Conservation (phyloP, 2,113 vertebrate species). For the Pycnonotus jocosus region DNA sequence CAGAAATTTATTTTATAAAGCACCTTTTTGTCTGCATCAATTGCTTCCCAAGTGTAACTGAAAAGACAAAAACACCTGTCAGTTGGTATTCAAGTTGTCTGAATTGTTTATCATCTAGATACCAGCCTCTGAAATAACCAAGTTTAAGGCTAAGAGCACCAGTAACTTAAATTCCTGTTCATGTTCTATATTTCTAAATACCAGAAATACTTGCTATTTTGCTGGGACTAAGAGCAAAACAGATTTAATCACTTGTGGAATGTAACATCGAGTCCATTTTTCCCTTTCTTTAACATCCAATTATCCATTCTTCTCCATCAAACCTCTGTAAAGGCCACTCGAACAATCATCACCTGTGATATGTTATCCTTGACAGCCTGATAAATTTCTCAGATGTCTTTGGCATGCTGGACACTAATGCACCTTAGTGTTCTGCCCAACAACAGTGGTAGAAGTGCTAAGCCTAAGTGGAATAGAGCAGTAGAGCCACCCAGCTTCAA, state of each 20-base stretch:
- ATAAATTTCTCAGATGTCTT: neutral
- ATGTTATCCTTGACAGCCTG: neutral
- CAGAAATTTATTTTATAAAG: conserved; percentile 85
- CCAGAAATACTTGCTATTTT: neutral
- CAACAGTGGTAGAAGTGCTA: neutral
- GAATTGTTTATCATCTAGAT: neutral
- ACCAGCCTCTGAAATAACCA: neutral
- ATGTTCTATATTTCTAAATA: neutral
- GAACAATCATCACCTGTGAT: neutral
- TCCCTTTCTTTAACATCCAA: neutral
- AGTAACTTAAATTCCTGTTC: neutral
- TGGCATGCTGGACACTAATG: neutral
- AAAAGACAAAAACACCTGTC: conserved; percentile 22
- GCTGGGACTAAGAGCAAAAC: neutral
- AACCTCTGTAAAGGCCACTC: neutral
- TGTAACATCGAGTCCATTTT: accelerated
- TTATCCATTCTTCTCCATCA: neutral
- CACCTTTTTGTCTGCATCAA: conserved; percentile 76
- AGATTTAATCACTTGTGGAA: neutral
- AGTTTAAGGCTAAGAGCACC: neutral
- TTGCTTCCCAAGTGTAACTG: conserved; percentile 89
- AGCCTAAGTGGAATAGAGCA: neutral
- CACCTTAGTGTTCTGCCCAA: neutral
- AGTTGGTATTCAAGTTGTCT: neutral
- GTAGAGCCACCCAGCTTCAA: neutral